These are phyloP conservation scores for Nerophis ophidion DNA, from an alignment of 2,113 vertebrate genomes.

Conservation along the genomic window DNA sequence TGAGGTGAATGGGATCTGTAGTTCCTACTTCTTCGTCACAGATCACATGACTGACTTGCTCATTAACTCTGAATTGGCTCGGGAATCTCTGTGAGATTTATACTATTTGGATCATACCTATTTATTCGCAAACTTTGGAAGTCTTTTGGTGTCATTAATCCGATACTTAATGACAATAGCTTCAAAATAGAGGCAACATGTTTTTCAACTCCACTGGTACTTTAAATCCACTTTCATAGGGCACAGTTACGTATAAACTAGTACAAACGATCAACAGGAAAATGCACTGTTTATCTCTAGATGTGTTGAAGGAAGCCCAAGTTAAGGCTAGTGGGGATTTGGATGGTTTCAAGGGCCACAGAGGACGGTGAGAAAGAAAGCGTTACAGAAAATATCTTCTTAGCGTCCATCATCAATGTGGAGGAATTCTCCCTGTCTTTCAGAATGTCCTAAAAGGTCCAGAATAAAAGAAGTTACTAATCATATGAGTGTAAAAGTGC, in stretches of 20 bases:
- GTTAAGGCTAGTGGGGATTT: constrained; percentile 88
- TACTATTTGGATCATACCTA: too few relatives aligned
- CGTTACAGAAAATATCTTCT: constrained; percentile 86
- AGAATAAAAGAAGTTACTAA: neutral
- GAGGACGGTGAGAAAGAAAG: constrained; percentile 87
- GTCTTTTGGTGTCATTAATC: too few relatives aligned
- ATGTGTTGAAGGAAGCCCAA: constrained; percentile 86
- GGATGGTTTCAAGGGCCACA: constrained; percentile 89
- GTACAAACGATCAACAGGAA: neutral
- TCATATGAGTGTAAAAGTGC: neutral
- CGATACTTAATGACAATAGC: too few relatives aligned
- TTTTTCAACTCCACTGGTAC: too few relatives aligned
- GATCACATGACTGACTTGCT: too few relatives aligned
- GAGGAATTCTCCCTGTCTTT: constrained; percentile 84
- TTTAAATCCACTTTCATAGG: neutral
- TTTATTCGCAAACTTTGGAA: too few relatives aligned
- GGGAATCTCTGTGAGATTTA: too few relatives aligned
- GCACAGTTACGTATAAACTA: constrained; percentile 5
- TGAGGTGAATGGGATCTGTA: too few relatives aligned
- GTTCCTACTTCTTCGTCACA: too few relatives aligned
- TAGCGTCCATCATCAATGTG: constrained; percentile 91
- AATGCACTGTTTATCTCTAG: constrained; percentile 44
- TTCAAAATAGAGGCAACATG: too few relatives aligned
- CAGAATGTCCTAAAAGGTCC: constrained; percentile 74
- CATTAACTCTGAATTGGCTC: too few relatives aligned